phyloP scores from a whole-genome alignment of 53 echinoderm and acorn worm species.

The Luidia sarsii region DNA sequence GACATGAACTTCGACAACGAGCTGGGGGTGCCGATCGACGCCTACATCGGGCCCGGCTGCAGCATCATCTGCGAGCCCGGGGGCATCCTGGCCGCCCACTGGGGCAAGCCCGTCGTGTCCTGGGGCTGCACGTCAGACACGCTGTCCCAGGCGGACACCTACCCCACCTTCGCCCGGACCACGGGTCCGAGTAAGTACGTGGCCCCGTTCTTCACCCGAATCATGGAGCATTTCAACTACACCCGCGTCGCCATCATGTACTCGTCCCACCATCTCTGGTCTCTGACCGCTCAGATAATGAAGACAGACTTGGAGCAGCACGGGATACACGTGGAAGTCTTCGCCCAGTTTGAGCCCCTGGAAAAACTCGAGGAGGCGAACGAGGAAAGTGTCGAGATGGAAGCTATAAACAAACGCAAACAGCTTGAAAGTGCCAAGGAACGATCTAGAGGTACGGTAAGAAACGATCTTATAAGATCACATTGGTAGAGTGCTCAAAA shows the following conservation, averaged over 20 bases:
- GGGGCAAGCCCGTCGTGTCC: conserved; percentile 76
- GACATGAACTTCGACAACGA: conserved; percentile 55
- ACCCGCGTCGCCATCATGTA: conserved; percentile 67
- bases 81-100: conserved; percentile 66
- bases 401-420: conserved; percentile 22
- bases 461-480: too few species aligned
- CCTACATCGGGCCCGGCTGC: conserved; percentile 72
- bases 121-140: conserved; percentile 68
- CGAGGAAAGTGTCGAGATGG: neutral
- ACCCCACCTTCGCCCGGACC: conserved; percentile 73
- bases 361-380: conserved; percentile 33
- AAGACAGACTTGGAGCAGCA: conserved; percentile 42
- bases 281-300: conserved; percentile 63
- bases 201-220: conserved; percentile 58
- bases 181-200: conserved; percentile 41
- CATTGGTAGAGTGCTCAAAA: too few species aligned
- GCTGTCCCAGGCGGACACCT: conserved; percentile 61
- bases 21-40: conserved; percentile 52
- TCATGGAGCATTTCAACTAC: conserved; percentile 56
- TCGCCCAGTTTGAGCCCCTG: conserved; percentile 62
- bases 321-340: conserved; percentile 35
- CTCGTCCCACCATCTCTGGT: conserved; percentile 65
- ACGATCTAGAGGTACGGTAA: conserved; percentile 60
- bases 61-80: conserved; percentile 79
- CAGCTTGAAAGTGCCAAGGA: conserved; percentile 45